phyloP scores from a whole-genome alignment of 2,113 vertebrate genomes.

The Athene cunicularia region DNA sequence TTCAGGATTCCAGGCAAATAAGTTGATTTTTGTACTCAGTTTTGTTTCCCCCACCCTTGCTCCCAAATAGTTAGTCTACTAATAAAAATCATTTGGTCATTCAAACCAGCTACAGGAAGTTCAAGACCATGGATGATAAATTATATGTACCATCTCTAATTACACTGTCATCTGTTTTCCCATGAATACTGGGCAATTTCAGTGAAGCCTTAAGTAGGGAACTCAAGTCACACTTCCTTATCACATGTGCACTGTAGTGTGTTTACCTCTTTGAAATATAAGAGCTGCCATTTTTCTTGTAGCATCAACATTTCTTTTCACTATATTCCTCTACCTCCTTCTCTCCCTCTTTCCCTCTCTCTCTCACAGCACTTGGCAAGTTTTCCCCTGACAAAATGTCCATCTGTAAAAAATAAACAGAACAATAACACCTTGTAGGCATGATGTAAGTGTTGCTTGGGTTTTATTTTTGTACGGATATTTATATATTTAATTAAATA shows the following conservation, averaged over 20 bases:
- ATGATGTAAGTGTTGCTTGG: constrained; percentile 27
- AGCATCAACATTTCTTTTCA: not conserved
- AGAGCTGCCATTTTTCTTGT: not conserved
- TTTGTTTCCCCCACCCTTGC: not conserved
- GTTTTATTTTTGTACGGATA: constrained; percentile 27
- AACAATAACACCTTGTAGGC: constrained; percentile 40
- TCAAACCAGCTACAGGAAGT: not conserved
- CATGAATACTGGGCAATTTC: not conserved
- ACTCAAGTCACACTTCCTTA: not conserved
- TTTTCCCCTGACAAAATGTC: not conserved
- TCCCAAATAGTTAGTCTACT: not conserved
- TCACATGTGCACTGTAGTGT: not conserved
- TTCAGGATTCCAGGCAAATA: not conserved
- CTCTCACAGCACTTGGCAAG: not conserved
- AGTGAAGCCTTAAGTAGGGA: not conserved
- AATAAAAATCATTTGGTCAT: not conserved
- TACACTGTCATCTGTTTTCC: constrained; percentile 35
- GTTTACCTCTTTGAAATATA: constrained; percentile 9
- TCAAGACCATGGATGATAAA: constrained; percentile 22
- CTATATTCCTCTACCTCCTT: not conserved
- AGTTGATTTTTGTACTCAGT: not conserved
- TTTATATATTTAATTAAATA: constrained; percentile 47
- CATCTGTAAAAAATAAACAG: constrained; percentile 48
- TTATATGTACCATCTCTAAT: constrained; percentile 26
- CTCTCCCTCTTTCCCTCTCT: not conserved